Base-by-base conservation (phyloP, 1,140 invertebrate genomes). In the Globodera rostochiensis region DNA sequence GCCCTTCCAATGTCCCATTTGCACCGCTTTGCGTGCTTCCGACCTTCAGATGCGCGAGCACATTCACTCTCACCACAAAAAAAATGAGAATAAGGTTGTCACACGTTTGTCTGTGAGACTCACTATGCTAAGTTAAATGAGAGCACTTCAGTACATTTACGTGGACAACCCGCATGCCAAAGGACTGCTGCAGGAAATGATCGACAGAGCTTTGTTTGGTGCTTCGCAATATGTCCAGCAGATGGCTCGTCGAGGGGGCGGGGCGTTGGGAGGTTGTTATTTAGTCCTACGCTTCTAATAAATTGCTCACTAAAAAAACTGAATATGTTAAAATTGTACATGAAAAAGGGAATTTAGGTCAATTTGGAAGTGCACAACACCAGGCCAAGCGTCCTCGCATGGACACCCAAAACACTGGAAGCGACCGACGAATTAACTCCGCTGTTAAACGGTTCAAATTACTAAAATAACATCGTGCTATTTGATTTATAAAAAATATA, bases 1-100 rank as follows among this genome's bases (percentile, higher is more conserved):
- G 11, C 88, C 88, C 2, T 89, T 89, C 53, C 80, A 86, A 50
- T 89, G 88, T 69, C 84, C 87, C 8, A 79, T 85, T 47, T 89
- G 88, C 73, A 64, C 77, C 21, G 70, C 81, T 11, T 47, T 60
- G 73, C 87, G 88, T 19, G 88, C 88, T 50, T 84, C 85, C 8
- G 89, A 89, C 76, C 81, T 80, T 9, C 89, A 89, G 69, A 87
- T 89, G 84, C 80, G 89, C 49, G 88, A 89, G 74, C 88, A 89
- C 76, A 80, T 89, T 50, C 83, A 89, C 69, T 90, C 89, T 6
- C 73, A 82, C 25, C 88, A 89, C 76, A 87, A 86, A 66, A 90
- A 87, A 69, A 85, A 74, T 47, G 90, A 87, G 49, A 82, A 82
- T 46, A 77, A 73, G 45, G 74, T 79, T 74, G 15, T 45, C 47